phyloP scores from a whole-genome alignment of 2,888 invertebrate species.

The Stegana nigrithorax region DNA sequence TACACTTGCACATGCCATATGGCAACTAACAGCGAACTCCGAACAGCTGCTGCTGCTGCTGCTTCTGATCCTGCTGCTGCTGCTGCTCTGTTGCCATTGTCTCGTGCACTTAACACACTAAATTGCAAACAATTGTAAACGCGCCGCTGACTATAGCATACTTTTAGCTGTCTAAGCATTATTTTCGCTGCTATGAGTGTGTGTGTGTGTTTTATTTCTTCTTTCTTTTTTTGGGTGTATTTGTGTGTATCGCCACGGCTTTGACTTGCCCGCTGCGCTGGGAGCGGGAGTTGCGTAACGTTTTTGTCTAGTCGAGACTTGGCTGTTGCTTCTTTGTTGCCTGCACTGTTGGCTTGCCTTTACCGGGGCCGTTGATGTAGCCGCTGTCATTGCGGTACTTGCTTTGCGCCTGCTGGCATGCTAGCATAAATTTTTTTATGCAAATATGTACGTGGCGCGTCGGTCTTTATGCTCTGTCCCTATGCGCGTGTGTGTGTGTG shows the following conservation, averaged over 20 bases:
- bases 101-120: constrained; percentile 45
- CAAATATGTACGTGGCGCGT: constrained; percentile 22
- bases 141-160: constrained; percentile 37
- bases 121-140: constrained; percentile 57
- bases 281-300: too few relatives aligned
- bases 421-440: constrained; percentile 33
- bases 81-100: constrained; percentile 30
- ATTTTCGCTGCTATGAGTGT: too few relatives aligned
- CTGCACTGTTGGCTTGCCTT: constrained; percentile 2
- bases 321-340: constrained; percentile 4
- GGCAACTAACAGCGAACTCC: constrained; percentile 7
- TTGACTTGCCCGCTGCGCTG: background rate
- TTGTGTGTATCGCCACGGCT: background rate
- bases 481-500: constrained; percentile 15
- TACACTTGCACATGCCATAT: constrained; percentile 27
- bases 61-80: background rate
- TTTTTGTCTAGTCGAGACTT: background rate
- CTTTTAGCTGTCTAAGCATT: constrained; percentile 52
- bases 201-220: constrained; percentile 19
- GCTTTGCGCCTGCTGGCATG: constrained; percentile 9
- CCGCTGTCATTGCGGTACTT: background rate
- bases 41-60: constrained; percentile 12
- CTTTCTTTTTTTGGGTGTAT: background rate
- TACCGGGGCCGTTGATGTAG: background rate
- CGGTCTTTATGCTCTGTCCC: background rate